Evolutionary conservation across 2,113 vertebrate species (phyloP), one percentile per base, ranked within the genome.

Genomic region (Aegotheles bennettii): DNA sequence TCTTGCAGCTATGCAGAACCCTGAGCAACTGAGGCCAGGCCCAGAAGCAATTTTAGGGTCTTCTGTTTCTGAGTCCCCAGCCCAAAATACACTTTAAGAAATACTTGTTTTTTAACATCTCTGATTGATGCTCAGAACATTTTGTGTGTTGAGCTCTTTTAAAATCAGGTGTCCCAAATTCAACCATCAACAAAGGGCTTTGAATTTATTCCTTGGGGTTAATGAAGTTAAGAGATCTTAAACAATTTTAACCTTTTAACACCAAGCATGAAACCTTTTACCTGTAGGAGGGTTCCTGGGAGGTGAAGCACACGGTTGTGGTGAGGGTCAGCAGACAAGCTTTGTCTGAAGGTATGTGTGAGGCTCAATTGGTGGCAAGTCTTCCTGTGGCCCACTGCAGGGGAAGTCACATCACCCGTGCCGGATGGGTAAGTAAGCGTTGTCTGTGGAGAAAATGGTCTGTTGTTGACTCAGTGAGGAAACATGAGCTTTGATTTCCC

Each of bases 341-440:
- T 33, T 82, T 86, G 38, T 19, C 23, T 53, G 54, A 57, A 77
- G 51, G 19, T 51, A 38, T 59, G 14, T 42, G 31, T 2, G 1
- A 68, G 36, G 19, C 26, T 50, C 26, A 68, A 13, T 0, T 40
- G 14, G 42, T 47, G 63, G 8, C 24, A 40, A 43, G 12, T 40
- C 75, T 83, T 11, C 15, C 23, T 47, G 51, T 65, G 68, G 10
- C 38, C 36, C 33, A 18, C n/a, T 40, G n/a, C 0, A 0, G 10
- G 28, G 14, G 16, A 25, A 13, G 35, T 50, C n/a, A 16, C 6
- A 2, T 25, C 67, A 16, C 25, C 53, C 42, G 61, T 0, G 0
- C 48, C 2, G 1, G 3, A 7, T 42, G 56, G n/a, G 36, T 21
- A 48, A 61, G 2, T 43, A 36, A 61, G 14, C 12, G 59, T 38